These are phyloP conservation scores for Gallinago undulata DNA, from an alignment of 2,113 vertebrate genomes.

Conservation along the genomic window DNA sequence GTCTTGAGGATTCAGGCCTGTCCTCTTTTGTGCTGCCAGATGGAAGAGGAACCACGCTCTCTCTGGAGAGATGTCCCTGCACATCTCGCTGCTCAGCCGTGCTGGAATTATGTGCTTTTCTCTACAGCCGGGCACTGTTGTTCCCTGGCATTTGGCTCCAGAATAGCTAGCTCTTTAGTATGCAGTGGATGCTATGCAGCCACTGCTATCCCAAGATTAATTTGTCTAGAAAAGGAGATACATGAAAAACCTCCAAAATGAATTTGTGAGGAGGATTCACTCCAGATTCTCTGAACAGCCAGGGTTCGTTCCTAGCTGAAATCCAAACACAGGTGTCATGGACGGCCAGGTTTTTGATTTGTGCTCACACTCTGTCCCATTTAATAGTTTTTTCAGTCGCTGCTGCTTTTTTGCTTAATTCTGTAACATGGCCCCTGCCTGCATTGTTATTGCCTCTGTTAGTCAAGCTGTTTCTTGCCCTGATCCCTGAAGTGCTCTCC, in stretches of 20 bases:
- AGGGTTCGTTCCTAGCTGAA: not conserved
- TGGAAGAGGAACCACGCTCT: constrained; percentile 34
- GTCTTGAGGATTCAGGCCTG: constrained; percentile 65
- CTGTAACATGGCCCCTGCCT: not conserved
- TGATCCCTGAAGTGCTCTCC: constrained; percentile 38
- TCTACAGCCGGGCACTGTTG: not conserved
- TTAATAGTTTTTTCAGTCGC: not conserved
- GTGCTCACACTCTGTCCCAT: not conserved
- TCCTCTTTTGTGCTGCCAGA: constrained; percentile 65
- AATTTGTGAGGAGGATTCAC: not conserved
- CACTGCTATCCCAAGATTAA: constrained; percentile 30
- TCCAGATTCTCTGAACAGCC: not conserved
- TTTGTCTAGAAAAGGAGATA: constrained; percentile 40
- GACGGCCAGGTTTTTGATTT: not conserved
- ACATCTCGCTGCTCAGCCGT: not conserved
- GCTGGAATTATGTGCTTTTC: constrained; percentile 24
- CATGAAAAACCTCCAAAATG: not conserved
- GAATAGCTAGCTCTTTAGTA: constrained; percentile 43
- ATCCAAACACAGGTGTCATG: not conserved
- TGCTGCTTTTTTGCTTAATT: not conserved
- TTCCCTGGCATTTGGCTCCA: constrained; percentile 35
- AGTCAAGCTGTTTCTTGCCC: not conserved
- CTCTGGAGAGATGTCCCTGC: constrained; percentile 23
- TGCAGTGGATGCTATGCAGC: not conserved
- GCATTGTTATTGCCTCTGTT: not conserved